phyloP scores from a whole-genome alignment of 2,888 invertebrate species.

The Notodonta dromedarius region DNA sequence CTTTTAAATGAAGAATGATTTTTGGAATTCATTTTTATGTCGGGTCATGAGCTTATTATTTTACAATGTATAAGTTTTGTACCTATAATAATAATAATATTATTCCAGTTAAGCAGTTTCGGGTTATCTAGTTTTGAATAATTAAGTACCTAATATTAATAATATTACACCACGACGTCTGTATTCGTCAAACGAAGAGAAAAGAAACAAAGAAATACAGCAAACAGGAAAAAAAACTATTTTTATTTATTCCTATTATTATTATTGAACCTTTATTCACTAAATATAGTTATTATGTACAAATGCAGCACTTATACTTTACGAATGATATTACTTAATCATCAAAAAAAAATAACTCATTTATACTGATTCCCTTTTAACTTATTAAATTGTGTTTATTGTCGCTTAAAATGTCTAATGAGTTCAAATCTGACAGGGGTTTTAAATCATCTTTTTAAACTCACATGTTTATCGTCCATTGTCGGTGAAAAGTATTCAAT shows the following conservation, averaged over 20 bases:
- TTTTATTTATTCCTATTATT: no score
- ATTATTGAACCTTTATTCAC: no score
- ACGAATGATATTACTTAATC: background rate
- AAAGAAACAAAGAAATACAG: no score
- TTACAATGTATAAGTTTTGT: background rate
- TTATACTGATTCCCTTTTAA: slow-evolving; percentile 31
- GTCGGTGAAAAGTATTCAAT: slow-evolving; percentile 29
- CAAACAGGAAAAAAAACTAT: no score
- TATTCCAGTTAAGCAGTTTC: no score
- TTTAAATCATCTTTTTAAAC: slow-evolving; percentile 47
- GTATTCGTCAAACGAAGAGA: no score
- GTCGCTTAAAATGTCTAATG: slow-evolving; percentile 59
- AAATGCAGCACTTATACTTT: no score
- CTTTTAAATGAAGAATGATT: slow-evolving; percentile 1
- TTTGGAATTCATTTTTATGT: background rate
- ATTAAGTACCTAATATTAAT: no score
- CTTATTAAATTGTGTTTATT: slow-evolving; percentile 60
- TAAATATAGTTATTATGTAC: no score
- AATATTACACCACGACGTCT: no score
- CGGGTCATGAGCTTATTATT: background rate
- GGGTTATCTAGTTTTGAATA: no score
- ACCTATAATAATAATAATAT: no score
- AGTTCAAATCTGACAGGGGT: slow-evolving; percentile 44
- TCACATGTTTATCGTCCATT: slow-evolving; percentile 41
- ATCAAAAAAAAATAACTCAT: slow-evolving; percentile 40